Evolutionary conservation across 2,888 invertebrate species (phyloP).

Genomic region (Eristalis intricaria): DNA sequence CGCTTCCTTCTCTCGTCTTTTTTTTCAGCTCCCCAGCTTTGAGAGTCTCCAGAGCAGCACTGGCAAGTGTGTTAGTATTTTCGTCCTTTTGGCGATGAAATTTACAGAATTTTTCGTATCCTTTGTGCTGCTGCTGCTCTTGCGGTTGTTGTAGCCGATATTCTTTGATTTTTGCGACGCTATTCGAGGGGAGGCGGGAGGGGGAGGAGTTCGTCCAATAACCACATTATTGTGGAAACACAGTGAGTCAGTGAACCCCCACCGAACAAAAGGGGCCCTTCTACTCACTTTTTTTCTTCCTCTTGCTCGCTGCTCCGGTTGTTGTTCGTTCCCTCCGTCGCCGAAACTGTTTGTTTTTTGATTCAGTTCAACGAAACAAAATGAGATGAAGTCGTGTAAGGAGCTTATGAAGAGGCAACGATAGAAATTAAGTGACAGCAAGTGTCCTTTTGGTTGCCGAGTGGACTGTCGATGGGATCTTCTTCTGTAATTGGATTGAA

Average conservation of each 20-base stretch:
- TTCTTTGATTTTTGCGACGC: conserved; percentile 41
- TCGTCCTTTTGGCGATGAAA: conserved; percentile 38
- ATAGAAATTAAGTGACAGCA: conserved; percentile 5
- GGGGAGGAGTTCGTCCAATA: conserved; percentile 40
- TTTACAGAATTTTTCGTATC: conserved; percentile 34
- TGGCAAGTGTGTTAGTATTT: conserved; percentile 59
- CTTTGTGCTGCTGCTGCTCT: conserved; percentile 6
- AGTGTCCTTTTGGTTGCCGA: not conserved
- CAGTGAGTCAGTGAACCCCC: conserved; percentile 50
- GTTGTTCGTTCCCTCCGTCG: not conserved
- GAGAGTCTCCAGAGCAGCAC: conserved; percentile 24
- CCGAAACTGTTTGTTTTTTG: conserved; percentile 22
- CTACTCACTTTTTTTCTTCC: conserved; percentile 1
- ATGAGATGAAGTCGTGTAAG: conserved; percentile 42
- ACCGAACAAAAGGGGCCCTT: conserved; percentile 18
- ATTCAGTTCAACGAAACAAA: conserved; percentile 42
- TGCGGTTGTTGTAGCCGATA: conserved; percentile 14
- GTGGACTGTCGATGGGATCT: not conserved
- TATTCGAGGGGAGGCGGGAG: not conserved
- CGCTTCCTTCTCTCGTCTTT: not conserved
- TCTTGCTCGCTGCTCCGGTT: not conserved
- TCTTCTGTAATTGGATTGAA: conserved; percentile 2
- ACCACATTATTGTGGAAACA: conserved; percentile 55
- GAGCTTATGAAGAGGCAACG: conserved; percentile 27
- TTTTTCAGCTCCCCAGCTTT: conserved; percentile 27